These are phyloP conservation scores for Oncopodura yosiiana DNA, from an alignment of 1,140 invertebrate species.

Conservation along the genomic window DNA sequence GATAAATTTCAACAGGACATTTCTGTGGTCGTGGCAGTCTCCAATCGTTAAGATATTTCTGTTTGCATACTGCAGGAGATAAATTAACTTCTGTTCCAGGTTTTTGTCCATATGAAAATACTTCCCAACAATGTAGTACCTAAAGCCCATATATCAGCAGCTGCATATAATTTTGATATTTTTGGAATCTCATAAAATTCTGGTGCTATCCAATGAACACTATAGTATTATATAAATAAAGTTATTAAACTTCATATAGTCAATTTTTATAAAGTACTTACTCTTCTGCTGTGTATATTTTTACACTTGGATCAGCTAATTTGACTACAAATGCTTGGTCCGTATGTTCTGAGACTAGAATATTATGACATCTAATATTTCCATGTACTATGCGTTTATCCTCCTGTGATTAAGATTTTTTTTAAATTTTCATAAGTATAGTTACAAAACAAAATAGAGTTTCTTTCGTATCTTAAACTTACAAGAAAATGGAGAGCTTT, in stretches of 20 bases:
- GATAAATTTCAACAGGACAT: constrained; percentile 72
- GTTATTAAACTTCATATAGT: not conserved
- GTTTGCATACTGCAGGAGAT: too few species aligned
- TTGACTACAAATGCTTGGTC: constrained; percentile 62
- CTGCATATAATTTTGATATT: constrained; percentile 50
- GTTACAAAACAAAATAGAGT: not conserved
- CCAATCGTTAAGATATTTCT: constrained; percentile 60
- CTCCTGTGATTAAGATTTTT: constrained; percentile 44
- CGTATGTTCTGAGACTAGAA: constrained; percentile 59
- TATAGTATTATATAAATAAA: constrained; percentile 37
- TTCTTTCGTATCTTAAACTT: constrained; percentile 2
- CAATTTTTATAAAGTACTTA: constrained; percentile 42
- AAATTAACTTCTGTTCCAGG: too few species aligned
- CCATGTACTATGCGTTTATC: constrained; percentile 71
- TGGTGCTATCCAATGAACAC: constrained; percentile 74
- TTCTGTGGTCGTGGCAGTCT: constrained; percentile 59
- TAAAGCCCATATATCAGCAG: constrained; percentile 76
- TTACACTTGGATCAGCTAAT: constrained; percentile 65
- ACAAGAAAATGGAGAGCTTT: constrained; percentile 35
- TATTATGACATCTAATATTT: constrained; percentile 70
- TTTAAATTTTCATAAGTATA: not conserved
- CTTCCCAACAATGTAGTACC: constrained; percentile 79
- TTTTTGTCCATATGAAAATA: constrained; percentile 62
- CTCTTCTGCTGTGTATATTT: constrained; percentile 49
- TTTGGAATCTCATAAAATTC: constrained; percentile 62